Base-by-base conservation (phyloP, 2,888 invertebrate genomes). In the Brenthis hecate region DNA sequence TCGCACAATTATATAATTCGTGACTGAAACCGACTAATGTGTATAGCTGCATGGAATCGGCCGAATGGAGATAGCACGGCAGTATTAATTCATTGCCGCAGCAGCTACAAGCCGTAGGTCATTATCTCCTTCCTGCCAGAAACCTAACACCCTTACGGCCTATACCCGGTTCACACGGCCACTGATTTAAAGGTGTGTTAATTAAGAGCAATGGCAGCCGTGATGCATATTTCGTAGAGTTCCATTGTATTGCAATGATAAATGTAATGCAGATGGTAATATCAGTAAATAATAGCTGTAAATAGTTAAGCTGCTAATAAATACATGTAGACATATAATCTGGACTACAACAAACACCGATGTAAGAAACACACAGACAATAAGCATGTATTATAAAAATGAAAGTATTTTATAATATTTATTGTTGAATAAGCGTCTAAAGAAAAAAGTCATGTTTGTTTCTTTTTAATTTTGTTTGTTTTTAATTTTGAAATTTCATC, bases 11-110 rank as follows among this genome's bases (percentile, higher is more conserved):
- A 73, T 76, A 73, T 73, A 75, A 77, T 80, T 89, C 90, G 88
- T 90, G 89, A 89, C 86, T 82, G 74, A 78, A 77, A 75, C 78
- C 75, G 74, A 76, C 85, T 85, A 88, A 85, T 85, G 85, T 85
- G 85, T 85, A 85, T 82, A 83, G 73, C 80, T 73, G 76, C 80
- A 81, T 79, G 80, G 83, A 82, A 86, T 82, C 78, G 78, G 80
- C 82, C 83, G 80, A 85, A 87, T 88, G 85, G 85, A 91, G 90
- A 91, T 89, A 89, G 84, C 84, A 82, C 81, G 83, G 79, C 85
- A 84, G 85, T 87, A 89, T 89, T 89, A 89, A 91, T 90, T 91
- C 90, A 91, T 88, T 86, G 88, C 76, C 77, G 76, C 77, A 77
- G 77, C 72, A 68, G 77, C 73, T 75, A 81, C 80, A 80, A 72